Evolutionary conservation across 1,140 invertebrate species (phyloP).

Genomic region (Gonioctena quinquepunctata): DNA sequence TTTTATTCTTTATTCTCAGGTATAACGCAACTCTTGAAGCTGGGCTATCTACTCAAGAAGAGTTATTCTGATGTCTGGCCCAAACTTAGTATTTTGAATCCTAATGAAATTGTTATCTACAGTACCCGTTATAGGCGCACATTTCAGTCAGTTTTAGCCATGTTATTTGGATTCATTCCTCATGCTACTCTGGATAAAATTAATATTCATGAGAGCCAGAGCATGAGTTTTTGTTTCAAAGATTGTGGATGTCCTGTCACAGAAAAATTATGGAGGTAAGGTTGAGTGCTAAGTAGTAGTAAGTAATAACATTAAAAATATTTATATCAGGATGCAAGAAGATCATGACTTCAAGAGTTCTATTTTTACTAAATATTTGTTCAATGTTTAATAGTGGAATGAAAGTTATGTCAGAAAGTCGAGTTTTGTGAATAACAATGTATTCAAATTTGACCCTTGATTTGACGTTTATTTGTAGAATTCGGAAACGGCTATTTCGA

Average conservation of each 20-base stretch:
- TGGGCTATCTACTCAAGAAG: slow-evolving; percentile 72
- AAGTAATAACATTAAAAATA: neutral
- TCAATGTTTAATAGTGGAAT: too few species aligned
- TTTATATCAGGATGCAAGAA: too few species aligned
- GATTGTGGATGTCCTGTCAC: slow-evolving; percentile 81
- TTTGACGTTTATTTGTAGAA: too few species aligned
- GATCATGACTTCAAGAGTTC: neutral
- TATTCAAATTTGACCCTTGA: too few species aligned
- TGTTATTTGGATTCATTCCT: slow-evolving; percentile 76
- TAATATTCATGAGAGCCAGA: slow-evolving; percentile 71
- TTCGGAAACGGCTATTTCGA: too few species aligned
- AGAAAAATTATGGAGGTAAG: slow-evolving; percentile 64
- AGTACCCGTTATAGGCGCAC: slow-evolving; percentile 86
- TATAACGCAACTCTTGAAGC: slow-evolving; percentile 70
- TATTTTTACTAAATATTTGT: neutral
- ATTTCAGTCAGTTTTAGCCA: slow-evolving; percentile 83
- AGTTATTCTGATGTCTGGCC: slow-evolving; percentile 64
- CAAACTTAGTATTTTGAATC: slow-evolving; percentile 46
- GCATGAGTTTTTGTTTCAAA: slow-evolving; percentile 82
- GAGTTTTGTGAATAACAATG: too few species aligned
- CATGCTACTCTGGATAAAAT: slow-evolving; percentile 58
- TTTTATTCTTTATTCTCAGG: neutral
- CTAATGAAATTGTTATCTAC: slow-evolving; percentile 72
- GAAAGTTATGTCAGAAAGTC: too few species aligned
- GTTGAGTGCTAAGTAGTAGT: too few species aligned